Evolutionary conservation across 2,888 invertebrate genomes (phyloP), one percentile per base, ranked within the genome.

Genomic region (Platerodrilus igneus): DNA sequence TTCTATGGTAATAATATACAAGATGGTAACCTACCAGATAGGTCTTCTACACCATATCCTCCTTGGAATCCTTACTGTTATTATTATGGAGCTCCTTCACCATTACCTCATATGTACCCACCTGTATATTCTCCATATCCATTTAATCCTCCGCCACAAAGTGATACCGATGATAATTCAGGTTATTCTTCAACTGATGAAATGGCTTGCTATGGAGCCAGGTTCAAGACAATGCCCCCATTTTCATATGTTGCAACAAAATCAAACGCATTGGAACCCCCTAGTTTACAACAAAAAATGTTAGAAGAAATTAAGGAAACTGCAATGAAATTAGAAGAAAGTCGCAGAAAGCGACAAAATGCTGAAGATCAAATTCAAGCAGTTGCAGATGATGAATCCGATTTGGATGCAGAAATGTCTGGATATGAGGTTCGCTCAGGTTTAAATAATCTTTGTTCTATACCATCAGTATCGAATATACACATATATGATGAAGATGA

Each of bases 391-490:
- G 45, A 43, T 27, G 39, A 38, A 9, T 41, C 43, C 1, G 41
- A 52, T 41, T 46, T 40, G 1, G 51, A 51, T 15, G 41, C 45
- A 4, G 52, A 54, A 40, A 43, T 50, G 21, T 47, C 49, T 14
- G 45, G 36, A 3, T 39, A 44, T 29, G 45, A 39, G 15, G 31
- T 37, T 2, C 18, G 14, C 14, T 32, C 32, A 1, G n/a, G 15
- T 7, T 37, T 13, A 13, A 13, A 21, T 19, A 4, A 29, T 9
- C 33, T 45, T 3, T 29, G 37, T 51, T 67, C 75, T 2, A 73
- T 75, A 20, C 69, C 68, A 47, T 76, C 76, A 1, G 76, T 76
- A 2, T 67, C 70, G 11, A 71, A 77, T 55, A 70, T 77, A 7
- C 70, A 71, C 33, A 57, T 73, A 13, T 76, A 68, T 48, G 51